Base-by-base conservation (phyloP, 2,888 invertebrate genomes). In the Stictocephala bisonia region DNA sequence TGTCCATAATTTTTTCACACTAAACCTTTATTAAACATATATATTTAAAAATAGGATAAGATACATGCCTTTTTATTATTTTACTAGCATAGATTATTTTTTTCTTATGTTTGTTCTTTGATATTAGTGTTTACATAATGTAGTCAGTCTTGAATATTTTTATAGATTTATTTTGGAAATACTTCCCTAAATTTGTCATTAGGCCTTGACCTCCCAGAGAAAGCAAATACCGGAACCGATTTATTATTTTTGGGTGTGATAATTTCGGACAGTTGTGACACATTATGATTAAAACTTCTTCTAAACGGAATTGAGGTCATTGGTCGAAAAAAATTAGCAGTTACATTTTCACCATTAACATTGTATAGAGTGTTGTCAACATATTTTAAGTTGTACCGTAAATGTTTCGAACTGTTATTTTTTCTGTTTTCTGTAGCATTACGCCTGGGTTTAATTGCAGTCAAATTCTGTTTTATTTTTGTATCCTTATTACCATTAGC, bases 361-460 rank as follows among this genome's bases (percentile, higher is more conserved):
- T 41, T 44, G 27, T 53, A 53, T 40, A 70, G 26, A 4, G 44
- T 31, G 26, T 70, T 56, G n/a, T 71, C 41, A 3, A 20, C 48
- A 29, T 44, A 71, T 20, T 56, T 41, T 6, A 71, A n/a, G n/a
- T 71, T 71, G 48, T 71, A 71, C 18, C 58, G 41, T 29, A 71
- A 22, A 7, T 71, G 58, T 56, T 71, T 58, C 15, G 58, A 27
- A 20, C 44, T 56, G 20, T 29, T 18, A 7, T 69, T 53, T 53
- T 69, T 69, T 11, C 58, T 53, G 13, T 22, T 29, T 22, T 44
- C 29, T 26, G 70, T 58, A 18, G 29, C 27, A 18, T 71, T 71
- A 9, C 58, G 41, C 13, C 53, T 51, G 3, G 53, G 35, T 69
- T 41, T 69, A 18, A 69, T 29, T 18, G 35, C 13, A 3, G 29